These are phyloP conservation scores for Volucella zonaria DNA, from an alignment of 2,888 invertebrate species.

Conservation along the genomic window DNA sequence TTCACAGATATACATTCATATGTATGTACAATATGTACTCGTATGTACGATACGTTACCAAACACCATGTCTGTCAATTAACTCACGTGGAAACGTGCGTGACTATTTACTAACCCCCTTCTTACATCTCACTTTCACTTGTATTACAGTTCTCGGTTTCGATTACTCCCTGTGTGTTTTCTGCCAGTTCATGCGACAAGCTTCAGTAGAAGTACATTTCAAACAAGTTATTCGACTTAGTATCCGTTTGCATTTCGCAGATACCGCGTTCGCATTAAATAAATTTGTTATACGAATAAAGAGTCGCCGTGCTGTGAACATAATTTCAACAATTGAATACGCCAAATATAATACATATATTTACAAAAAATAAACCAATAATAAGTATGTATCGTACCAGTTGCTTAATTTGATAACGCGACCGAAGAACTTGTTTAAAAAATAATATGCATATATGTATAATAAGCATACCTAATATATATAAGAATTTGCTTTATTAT, in stretches of 20 bases:
- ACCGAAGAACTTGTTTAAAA: no score
- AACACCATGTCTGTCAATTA: constrained; percentile 29
- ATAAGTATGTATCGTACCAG: no score
- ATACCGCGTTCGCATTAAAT: constrained; percentile 34
- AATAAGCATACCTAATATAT: no score
- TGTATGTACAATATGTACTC: background rate
- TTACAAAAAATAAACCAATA: no score
- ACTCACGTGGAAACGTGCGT: constrained; percentile 67
- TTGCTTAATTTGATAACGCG: no score
- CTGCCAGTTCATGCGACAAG: constrained; percentile 28
- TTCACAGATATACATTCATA: background rate
- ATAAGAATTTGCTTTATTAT: no score
- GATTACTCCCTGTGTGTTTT: constrained; percentile 1
- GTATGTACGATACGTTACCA: background rate
- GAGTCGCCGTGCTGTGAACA: no score
- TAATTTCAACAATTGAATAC: no score
- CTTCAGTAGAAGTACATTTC: constrained; percentile 31
- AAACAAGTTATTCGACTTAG: constrained; percentile 18
- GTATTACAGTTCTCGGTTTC: constrained; percentile 25
- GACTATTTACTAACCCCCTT: constrained; percentile 51
- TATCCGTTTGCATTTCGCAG: constrained; percentile 27
- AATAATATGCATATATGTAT: no score
- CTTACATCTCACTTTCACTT: constrained; percentile 63
- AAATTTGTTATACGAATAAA: background rate
- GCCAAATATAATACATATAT: no score